Evolutionary conservation across 2,888 invertebrate genomes (phyloP), one percentile per base, ranked within the genome.

Genomic region (Plagiodera versicolora): DNA sequence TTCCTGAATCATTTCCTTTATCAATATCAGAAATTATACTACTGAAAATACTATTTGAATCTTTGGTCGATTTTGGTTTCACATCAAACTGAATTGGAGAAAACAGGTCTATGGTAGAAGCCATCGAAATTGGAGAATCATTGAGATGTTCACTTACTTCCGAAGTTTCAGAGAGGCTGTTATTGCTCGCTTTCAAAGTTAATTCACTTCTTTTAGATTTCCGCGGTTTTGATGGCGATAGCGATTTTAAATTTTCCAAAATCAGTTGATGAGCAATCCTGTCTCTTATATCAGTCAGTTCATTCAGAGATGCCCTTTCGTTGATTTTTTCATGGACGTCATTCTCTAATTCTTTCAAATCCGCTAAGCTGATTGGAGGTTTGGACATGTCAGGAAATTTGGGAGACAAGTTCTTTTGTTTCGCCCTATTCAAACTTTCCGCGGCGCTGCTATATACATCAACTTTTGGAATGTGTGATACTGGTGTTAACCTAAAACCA

Each of bases 241-340:
- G 50, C 2, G 51, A 60, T 51, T 64, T 66, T 14, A 67, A 57
- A 16, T 70, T 62, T 56, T 70, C 71, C 17, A 84, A 73, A n/a
- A 64, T 57, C 8, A 71, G 58, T 73, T 85, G 83, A 14, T 80
- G 79, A 10, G 83, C 78, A 53, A 85, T 80, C 74, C 83, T 81
- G 20, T 80, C 76, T 65, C 83, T 77, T 39, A 84, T 72, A 65
- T 80, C 81, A 45, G 83, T 80, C 48, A 85, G 74, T 44, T 84
- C 83, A 54, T 80, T 76, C 45, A 85, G 81, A 62, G 84, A 82
- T 56, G 83, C 82, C 70, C 82, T 81, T 35, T 61, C 65, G 30
- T 61, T 66, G 24, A 70, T 71, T 64, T 74, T 72, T 17, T 69
- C 69, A 1, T 67, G 69, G 4, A 70, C 72, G 35, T 75, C 75